Conservation (phyloP, 1,140 invertebrate genomes). For the Drosophila tani region DNA sequence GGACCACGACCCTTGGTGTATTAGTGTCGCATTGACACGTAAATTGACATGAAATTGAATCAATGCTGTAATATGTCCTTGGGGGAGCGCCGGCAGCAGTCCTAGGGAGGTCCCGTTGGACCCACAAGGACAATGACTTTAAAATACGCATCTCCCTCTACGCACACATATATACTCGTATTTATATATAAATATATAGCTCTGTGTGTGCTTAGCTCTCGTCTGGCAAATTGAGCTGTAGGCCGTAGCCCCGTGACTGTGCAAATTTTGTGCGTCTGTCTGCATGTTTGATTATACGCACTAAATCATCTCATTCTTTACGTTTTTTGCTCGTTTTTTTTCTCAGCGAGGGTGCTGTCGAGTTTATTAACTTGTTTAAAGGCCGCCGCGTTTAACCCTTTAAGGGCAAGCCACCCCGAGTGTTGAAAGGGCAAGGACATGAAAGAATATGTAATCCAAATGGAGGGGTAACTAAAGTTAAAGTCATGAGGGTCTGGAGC, state of each 20-base stretch:
- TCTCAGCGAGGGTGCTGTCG: constrained; percentile 9
- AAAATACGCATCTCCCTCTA: constrained; percentile 52
- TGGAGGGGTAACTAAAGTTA: neutral
- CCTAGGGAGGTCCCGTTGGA: constrained; percentile 7
- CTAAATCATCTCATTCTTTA: constrained; percentile 75
- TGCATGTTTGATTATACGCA: constrained; percentile 78
- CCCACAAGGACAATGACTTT: constrained; percentile 73
- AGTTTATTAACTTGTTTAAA: constrained; percentile 81
- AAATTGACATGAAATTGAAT: constrained; percentile 85
- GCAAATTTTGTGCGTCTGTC: constrained; percentile 76
- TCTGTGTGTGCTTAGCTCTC: constrained; percentile 54
- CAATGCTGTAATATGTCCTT: constrained; percentile 85
- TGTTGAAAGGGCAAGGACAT: constrained; percentile 16
- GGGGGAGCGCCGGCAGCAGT: constrained; percentile 43
- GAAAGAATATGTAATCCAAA: constrained; percentile 14
- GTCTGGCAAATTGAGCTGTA: constrained; percentile 76
- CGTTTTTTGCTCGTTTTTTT: constrained; percentile 20
- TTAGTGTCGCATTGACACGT: constrained; percentile 85
- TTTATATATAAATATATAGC: neutral
- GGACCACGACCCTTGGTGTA: constrained; percentile 75
- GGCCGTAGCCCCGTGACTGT: constrained; percentile 65
- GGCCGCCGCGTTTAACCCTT: constrained; percentile 64
- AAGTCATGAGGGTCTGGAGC: neutral
- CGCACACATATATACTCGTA: neutral
- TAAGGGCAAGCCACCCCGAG: constrained; percentile 24